Base-by-base conservation (phyloP, 1,140 invertebrate species). In the Penaeus chinensis region DNA sequence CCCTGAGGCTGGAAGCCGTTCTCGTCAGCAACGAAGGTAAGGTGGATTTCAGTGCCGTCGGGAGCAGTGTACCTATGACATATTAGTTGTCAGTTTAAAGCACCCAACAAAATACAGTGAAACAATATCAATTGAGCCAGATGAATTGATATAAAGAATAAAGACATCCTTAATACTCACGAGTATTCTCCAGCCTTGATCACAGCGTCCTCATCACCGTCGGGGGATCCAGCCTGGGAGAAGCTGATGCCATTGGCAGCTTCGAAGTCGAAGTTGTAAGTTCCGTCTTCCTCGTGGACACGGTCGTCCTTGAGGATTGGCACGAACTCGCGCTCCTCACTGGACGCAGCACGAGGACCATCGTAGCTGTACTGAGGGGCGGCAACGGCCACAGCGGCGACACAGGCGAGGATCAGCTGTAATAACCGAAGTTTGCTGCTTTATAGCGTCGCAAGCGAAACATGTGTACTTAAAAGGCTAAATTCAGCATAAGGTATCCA, bases 321-420 rank as follows among this genome's bases (percentile, higher is more conserved):
- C 10, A 81, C 54, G 42, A 47, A 24, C 60, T 81, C 79, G 18
- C 42, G 22, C n/a, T 81, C 79, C 42, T 16, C 10, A 18, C 79
- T 81, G 22, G 79, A 81, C 10, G 42, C 42, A 16, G 42, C 47
- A 3, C 47, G 19, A 19, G 79, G 79, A n/a, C 22, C n/a, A 60
- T 61, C 79, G 60, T 81, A 81, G 22, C 79, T 81, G 37, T 42
- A 81, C 79, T 81, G 79, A 27, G 79, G 79, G 79, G 79, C 79
- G n/a, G 54, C 79, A 18, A 63, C 22, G 3, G 54, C 79, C 79
- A 81, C 42, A 20, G 54, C 47, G 60, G 22, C 54, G n/a, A 81
- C 42, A 60, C 10, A 8, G 79, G 54, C 79, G 79, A 81, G 61
- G 79, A 82, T 63, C 24, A 82, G 54, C 79, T 54, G 10, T 0